A percentile compares a stretch with the other conserved stretches of the same genome.
phyloP scores from a whole-genome alignment of 1,140 invertebrate species.

The Bombus affinis region DNA sequence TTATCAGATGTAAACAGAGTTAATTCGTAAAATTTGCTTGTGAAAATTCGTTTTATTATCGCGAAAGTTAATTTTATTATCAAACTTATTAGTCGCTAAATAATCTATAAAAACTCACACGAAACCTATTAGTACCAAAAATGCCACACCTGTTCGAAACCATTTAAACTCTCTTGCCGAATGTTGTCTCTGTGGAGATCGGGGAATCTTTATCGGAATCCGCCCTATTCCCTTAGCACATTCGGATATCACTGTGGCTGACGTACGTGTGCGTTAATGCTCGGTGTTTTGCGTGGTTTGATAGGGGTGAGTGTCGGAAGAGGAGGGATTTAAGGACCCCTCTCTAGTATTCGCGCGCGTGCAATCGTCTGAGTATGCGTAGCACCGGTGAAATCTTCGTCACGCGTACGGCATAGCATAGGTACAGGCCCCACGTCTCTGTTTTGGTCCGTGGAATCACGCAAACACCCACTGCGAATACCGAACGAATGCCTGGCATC shows the following conservation, averaged over 20 bases:
- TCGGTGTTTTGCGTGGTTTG: constrained; percentile 48
- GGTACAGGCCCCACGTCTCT: constrained; percentile 35
- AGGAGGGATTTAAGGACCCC: constrained; percentile 20
- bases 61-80: no score
- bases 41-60: no score
- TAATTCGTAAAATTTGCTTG: no score
- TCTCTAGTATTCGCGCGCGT: neutral
- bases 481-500: constrained; percentile 55
- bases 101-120: no score
- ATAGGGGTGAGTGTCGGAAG: no score
- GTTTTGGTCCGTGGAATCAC: constrained; percentile 55
- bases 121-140: no score
- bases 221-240: constrained; percentile 65
- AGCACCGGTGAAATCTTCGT: constrained; percentile 40
- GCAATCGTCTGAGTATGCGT: constrained; percentile 36
- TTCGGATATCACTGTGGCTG: constrained; percentile 68
- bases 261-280: constrained; percentile 65
- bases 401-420: constrained; percentile 54
- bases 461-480: constrained; percentile 57
- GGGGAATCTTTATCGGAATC: constrained; percentile 30
- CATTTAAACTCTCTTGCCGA: neutral
- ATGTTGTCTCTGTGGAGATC: neutral
- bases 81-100: no score
- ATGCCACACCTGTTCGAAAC: no score
- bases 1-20: no score